phyloP scores from a whole-genome alignment of 2,797 vertebrate genomes.

The Rhyacichthys aspro region DNA sequence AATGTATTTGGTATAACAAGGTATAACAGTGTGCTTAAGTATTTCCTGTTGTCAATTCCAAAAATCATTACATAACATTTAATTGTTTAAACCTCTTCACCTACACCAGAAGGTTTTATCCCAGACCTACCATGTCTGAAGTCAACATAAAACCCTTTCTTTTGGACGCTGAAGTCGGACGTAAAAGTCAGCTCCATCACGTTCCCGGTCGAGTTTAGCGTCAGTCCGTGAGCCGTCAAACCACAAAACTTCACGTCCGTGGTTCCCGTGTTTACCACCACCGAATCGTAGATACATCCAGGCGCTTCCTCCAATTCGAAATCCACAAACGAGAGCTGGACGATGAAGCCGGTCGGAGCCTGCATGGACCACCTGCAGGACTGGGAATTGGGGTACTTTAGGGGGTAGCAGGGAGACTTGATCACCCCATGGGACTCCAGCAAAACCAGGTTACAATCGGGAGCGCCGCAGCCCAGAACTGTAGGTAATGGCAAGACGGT shows the following conservation, averaged over 20 bases:
- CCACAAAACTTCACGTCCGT: slow-evolving; percentile 87
- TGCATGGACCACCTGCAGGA: slow-evolving; percentile 88
- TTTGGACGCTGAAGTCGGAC: slow-evolving; percentile 97
- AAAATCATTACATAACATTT: too few species aligned
- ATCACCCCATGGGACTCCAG: slow-evolving; percentile 84
- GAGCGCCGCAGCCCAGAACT: slow-evolving; percentile 84
- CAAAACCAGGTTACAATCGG: slow-evolving; percentile 83
- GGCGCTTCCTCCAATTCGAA: slow-evolving; percentile 95
- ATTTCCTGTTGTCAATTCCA: too few species aligned
- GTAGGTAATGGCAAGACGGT: slow-evolving; percentile 47
- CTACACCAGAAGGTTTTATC: not conserved
- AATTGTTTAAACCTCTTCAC: too few species aligned
- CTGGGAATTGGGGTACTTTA: slow-evolving; percentile 87
- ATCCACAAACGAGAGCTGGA: slow-evolving; percentile 93
- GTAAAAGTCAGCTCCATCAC: slow-evolving; percentile 90
- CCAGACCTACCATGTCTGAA: slow-evolving; percentile 89
- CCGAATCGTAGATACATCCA: slow-evolving; percentile 91
- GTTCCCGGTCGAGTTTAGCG: slow-evolving; percentile 92
- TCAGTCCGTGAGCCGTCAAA: slow-evolving; percentile 90
- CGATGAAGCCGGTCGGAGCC: slow-evolving; percentile 90
- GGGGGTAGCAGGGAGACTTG: slow-evolving; percentile 92
- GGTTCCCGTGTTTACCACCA: slow-evolving; percentile 85
- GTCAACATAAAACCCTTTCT: slow-evolving; percentile 92
- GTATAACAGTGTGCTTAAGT: too few species aligned
- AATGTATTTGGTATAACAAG: too few species aligned